phyloP scores from a whole-genome alignment of 2,888 invertebrate genomes.

The Lysandra coridon region DNA sequence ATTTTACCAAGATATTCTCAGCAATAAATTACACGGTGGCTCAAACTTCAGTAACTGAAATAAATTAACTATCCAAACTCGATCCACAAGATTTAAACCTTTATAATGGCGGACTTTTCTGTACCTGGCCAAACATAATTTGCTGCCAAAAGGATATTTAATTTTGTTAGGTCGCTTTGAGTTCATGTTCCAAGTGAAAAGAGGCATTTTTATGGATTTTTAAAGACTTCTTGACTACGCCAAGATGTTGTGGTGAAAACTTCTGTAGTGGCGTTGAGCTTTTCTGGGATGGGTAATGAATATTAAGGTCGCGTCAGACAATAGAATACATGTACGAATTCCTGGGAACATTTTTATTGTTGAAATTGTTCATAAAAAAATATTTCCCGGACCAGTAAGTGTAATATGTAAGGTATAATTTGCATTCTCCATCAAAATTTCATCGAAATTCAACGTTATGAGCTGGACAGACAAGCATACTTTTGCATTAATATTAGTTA shows the following conservation, averaged over 20 bases:
- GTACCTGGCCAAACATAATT: slow-evolving; percentile 24
- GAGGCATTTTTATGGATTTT: not conserved
- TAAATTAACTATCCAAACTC: slow-evolving; percentile 29
- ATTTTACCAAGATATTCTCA: not conserved
- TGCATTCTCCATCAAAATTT: too few species aligned
- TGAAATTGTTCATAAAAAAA: too few species aligned
- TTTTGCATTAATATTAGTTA: too few species aligned
- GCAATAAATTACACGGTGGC: not conserved
- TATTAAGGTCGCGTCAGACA: too few species aligned
- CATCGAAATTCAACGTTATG: too few species aligned
- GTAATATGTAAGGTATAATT: too few species aligned
- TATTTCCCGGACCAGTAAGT: too few species aligned
- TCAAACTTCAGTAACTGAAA: slow-evolving; percentile 22
- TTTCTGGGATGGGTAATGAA: too few species aligned
- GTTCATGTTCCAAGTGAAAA: not conserved
- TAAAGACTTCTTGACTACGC: not conserved
- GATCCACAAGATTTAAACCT: slow-evolving; percentile 23
- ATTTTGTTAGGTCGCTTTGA: not conserved
- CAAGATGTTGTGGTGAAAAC: not conserved
- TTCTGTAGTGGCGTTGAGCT: too few species aligned
- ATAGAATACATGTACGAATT: too few species aligned
- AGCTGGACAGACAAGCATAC: too few species aligned
- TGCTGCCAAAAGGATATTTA: slow-evolving; percentile 14
- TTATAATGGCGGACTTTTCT: slow-evolving; percentile 1
- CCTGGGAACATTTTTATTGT: too few species aligned